Evolutionary conservation across 2,113 vertebrate genomes (phyloP).

Genomic region (Grammomys dolichurus): DNA sequence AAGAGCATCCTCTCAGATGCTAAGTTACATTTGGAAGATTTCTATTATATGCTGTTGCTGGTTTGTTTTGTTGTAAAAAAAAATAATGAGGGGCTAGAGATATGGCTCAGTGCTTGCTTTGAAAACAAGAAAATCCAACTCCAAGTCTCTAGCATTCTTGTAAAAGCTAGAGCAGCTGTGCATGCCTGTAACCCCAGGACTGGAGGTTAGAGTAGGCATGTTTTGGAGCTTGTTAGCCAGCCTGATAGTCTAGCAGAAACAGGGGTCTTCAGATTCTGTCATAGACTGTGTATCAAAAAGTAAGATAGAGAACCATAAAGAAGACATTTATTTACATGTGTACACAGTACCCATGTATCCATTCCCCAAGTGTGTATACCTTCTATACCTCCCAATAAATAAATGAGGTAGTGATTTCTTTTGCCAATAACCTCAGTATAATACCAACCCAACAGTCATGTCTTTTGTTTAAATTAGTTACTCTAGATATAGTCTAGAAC

Average conservation of each 20-base stretch:
- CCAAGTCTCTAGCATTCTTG: not conserved
- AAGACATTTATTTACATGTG: not conserved
- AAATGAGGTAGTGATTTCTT: not conserved
- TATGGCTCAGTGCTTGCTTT: not conserved
- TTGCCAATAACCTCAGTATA: not conserved
- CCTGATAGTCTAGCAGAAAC: not conserved
- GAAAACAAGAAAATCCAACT: not conserved
- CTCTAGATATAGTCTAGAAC: not conserved
- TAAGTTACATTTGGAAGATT: constrained; percentile 35
- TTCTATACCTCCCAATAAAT: not conserved
- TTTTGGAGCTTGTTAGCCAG: not conserved
- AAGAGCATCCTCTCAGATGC: not conserved
- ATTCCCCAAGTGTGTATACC: not conserved
- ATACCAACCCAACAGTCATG: not conserved
- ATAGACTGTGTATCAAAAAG: not conserved
- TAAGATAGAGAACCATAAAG: not conserved
- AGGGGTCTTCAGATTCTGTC: not conserved
- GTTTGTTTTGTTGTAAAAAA: constrained; percentile 43
- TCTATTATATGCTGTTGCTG: constrained; percentile 13
- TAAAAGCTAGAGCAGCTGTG: not conserved
- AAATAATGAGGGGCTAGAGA: constrained; percentile 18
- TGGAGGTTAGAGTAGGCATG: not conserved
- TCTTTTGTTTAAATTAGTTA: constrained; percentile 41
- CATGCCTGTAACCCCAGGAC: not conserved
- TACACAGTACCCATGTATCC: not conserved